Evolutionary conservation across 2,888 invertebrate species (phyloP), one percentile per base, ranked within the genome.

Genomic region (Volucella inanis): DNA sequence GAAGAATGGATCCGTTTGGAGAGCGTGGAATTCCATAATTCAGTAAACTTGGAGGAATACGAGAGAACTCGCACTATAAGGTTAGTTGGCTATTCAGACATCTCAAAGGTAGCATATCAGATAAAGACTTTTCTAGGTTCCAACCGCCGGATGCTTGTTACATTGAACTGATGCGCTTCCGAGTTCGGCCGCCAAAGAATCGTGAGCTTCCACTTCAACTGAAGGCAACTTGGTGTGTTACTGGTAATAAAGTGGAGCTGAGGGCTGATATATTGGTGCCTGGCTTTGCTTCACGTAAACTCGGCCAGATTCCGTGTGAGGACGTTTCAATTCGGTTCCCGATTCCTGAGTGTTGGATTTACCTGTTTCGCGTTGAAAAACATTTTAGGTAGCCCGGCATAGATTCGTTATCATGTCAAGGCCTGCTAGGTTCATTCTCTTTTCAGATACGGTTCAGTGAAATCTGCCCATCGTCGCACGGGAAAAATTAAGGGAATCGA

Each of bases 1-100:
- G 99, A 99, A 93, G 98, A 99, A 93, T 99, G 99, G 99, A 99
- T 99, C 90, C 95, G 98, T 50, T 94, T 99, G 71, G 99, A 99
- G 93, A 94, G 95, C 62, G 95, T 97, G 0, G 98, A 99, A 92
- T 98, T 99, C 92, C 99, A 99, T 93, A 95, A 96, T 71, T 97
- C 97, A 91, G 97, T 99, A 65, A 97, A 98, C 90, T 96, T 96
- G 89, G 96, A 97, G 83, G 97, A 98, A 89, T 99, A 98, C 92
- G 95, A 97, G 87, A 94, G 94, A 87, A 95, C 96, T 52, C 95
- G 96, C 91, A 96, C 96, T 87, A 97, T 97, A 89, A 97, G 96
- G 97, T 97, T 92, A 90, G 88, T 84, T 38, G 31, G 0, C 10
- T n/a, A 0, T 6, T 1, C 54, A 68, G 14, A 11, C 47, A 55